Conservation (phyloP, 2,797 vertebrate genomes). For the Rhyacichthys aspro region DNA sequence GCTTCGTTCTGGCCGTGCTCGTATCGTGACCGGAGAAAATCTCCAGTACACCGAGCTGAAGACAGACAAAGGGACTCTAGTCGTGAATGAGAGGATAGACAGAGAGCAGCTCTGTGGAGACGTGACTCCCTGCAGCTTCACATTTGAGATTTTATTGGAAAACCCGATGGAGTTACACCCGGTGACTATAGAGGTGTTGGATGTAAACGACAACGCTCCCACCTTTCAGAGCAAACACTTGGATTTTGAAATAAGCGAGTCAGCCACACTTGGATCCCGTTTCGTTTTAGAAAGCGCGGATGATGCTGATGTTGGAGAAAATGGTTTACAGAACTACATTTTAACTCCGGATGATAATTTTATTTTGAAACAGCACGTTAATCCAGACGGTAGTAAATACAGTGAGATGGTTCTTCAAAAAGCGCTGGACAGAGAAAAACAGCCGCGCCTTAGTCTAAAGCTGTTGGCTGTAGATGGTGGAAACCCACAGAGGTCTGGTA, state of each 20-base stretch:
- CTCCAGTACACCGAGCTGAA: conserved; percentile 36
- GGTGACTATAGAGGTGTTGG: conserved; percentile 38
- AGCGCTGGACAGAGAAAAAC: conserved; percentile 44
- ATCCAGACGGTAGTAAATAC: conserved; percentile 26
- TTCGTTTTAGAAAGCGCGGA: conserved; percentile 31
- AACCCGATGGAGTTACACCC: conserved; percentile 45
- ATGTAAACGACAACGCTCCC: conserved; percentile 48
- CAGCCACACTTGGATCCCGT: conserved; percentile 15
- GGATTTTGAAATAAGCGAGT: conserved; percentile 46
- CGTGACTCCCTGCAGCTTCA: conserved; percentile 42
- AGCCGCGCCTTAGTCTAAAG: conserved; percentile 4
- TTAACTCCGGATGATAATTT: conserved; percentile 24
- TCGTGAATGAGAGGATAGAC: conserved; percentile 48
- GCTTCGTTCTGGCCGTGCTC: conserved; percentile 30
- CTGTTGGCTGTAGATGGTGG: conserved; percentile 50
- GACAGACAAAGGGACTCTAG: conserved; percentile 31
- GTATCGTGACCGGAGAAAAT: conserved; percentile 26
- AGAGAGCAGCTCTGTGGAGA: conserved; percentile 46
- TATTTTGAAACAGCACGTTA: conserved; percentile 18
- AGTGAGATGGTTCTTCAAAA: conserved; percentile 35
- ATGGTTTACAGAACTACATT: conserved; percentile 29
- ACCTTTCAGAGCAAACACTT: conserved; percentile 15
- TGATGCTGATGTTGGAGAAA: conserved; percentile 38
- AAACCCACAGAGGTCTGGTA: conserved; percentile 38
- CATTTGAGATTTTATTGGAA: conserved; percentile 47